Conservation (phyloP, 30 jellyfish, hydroid and myxozoan genomes). For the Cassiopea xamachana region DNA sequence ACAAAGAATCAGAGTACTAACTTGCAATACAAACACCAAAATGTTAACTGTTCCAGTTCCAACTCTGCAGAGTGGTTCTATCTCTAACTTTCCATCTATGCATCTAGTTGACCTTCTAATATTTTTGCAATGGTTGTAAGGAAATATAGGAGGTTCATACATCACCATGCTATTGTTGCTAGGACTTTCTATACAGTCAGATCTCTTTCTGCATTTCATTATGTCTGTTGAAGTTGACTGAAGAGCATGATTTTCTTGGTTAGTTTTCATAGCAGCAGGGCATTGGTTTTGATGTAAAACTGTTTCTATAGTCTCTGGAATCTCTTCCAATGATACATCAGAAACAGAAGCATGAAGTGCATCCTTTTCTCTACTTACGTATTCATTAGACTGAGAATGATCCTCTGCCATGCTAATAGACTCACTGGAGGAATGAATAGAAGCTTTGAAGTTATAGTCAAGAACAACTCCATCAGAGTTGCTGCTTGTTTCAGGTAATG, state of each 20-base stretch:
- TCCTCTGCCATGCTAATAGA: neutral
- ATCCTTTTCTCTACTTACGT: neutral
- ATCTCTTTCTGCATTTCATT: neutral
- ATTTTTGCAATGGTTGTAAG: neutral
- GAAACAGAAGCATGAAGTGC: neutral
- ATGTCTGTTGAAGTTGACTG: neutral
- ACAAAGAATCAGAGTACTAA: neutral
- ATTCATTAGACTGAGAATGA: neutral
- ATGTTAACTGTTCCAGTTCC: conserved; percentile 16
- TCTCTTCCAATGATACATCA: neutral
- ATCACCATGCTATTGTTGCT: neutral
- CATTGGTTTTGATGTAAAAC: conserved; percentile 25
- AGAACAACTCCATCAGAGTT: conserved; percentile 6
- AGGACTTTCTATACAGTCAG: neutral
- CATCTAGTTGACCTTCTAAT: neutral
- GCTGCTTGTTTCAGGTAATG: conserved; percentile 7
- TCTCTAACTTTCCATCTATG: neutral
- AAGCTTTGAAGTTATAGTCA: neutral
- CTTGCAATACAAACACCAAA: conserved; percentile 45
- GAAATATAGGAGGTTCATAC: neutral
- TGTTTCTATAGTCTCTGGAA: neutral
- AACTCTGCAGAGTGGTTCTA: conserved; percentile 11
- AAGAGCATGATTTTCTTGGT: neutral
- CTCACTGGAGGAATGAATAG: neutral
- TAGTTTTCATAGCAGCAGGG: neutral